Base-by-base conservation (phyloP, 2,797 vertebrate genomes). In the Vespertilio murinus region DNA sequence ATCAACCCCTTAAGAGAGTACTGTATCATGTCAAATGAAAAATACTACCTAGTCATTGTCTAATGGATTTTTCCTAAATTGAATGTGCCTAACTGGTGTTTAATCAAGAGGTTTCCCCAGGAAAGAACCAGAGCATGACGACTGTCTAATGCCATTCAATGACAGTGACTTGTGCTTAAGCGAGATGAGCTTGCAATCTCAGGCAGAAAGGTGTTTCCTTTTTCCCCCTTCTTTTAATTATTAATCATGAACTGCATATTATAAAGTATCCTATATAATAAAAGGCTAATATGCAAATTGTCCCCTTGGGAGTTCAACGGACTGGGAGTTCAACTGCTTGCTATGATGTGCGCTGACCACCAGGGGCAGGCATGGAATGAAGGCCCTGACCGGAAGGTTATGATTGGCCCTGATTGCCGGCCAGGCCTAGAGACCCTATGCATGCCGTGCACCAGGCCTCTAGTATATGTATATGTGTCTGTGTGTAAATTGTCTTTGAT, bases 11-110 rank as follows among this genome's bases (percentile, higher is more conserved):
- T 22, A n/a, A 47, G 35, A 88, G 54, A 88, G 71, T 38, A 90
- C 25, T 87, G 47, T 59, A 35, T 64, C 25, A 25, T 67, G 14
- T 88, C 49, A 65, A 56, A 38, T 85, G 70, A 88, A 90, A 92
- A 94, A 83, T 64, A 35, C 28, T 42, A 47, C 70, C 54, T 79
- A 82, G 56, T 84, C 81, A 49, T 79, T 84, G 40, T 47, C 82
- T 94, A 88, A 61, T 69, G 35, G 40, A 3, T 77, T 88, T 52
- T 75, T 88, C 25, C 61, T 71, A 80, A 88, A 77, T 17, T 47
- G 64, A 93, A 95, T 81, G 28, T 67, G 6, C 69, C 85, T 93
- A 77, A 88, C 67, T 92, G 88, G 52, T 56, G 54, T 56, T 56
- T 74, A 56, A 86, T 86, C 11, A 45, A 81, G 49, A 81, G 22